Conservation (phyloP, 1,140 invertebrate species). For the Achatina immaculata region DNA sequence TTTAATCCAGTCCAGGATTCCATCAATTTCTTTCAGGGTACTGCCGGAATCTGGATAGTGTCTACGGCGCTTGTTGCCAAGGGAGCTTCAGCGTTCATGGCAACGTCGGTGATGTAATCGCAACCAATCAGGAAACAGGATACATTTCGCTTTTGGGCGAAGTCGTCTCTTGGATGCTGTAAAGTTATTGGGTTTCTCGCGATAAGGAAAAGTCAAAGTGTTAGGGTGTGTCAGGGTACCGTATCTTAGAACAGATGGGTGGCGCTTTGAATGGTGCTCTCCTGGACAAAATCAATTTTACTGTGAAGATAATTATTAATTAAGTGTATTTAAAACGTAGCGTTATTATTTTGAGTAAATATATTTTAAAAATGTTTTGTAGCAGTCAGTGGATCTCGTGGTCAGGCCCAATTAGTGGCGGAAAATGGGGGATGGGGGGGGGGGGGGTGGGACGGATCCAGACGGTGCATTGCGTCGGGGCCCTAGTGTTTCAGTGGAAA, state of each 20-base stretch:
- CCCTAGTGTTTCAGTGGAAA: too few species aligned
- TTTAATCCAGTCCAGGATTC: background rate
- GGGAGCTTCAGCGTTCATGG: background rate
- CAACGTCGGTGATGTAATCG: background rate
- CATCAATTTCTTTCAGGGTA: background rate
- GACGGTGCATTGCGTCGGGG: background rate
- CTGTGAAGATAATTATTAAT: background rate
- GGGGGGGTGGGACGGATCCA: background rate
- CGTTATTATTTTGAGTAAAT: too few species aligned
- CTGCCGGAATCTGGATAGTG: background rate
- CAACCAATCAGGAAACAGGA: background rate
- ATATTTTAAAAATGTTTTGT: background rate
- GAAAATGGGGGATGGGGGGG: background rate
- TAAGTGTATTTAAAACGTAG: too few species aligned
- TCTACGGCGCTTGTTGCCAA: background rate
- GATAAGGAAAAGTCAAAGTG: background rate
- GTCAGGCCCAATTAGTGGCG: background rate
- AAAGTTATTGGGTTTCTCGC: background rate
- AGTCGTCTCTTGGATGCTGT: background rate
- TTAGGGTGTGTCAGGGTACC: background rate
- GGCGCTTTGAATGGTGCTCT: background rate
- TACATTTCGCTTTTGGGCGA: background rate
- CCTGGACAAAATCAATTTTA: conserved; percentile 3
- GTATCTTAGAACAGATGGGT: background rate
- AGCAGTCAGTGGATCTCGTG: background rate